These are phyloP conservation scores for Pipistrellus pipistrellus DNA, from an alignment of 2,797 vertebrate species.

Conservation along the genomic window DNA sequence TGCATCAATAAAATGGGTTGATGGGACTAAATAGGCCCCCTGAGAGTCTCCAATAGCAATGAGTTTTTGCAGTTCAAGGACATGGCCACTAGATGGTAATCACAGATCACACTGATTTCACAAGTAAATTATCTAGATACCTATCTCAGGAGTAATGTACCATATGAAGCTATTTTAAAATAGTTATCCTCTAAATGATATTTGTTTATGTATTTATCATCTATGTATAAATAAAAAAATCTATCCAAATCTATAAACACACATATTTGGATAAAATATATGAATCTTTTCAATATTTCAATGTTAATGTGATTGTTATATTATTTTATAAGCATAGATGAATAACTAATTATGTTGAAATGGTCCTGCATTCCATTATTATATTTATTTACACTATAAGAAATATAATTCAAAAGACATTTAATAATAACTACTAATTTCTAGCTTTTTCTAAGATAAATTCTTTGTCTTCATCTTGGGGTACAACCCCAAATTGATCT, in stretches of 20 bases:
- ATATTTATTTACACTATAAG: not conserved
- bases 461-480: not conserved
- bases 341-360: not conserved
- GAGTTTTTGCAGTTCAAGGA: constrained; percentile 68
- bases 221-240: not conserved
- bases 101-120: constrained; percentile 11
- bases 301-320: not conserved
- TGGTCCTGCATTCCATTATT: not conserved
- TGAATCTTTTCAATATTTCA: not conserved
- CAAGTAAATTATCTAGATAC: not conserved
- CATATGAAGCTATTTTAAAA: not conserved
- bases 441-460: constrained; percentile 1
- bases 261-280: not conserved
- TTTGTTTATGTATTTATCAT: not conserved
- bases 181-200: not conserved
- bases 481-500: not conserved
- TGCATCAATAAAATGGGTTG: constrained; percentile 82
- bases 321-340: not conserved
- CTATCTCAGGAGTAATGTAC: not conserved
- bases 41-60: not conserved
- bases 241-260: not conserved
- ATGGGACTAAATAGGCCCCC: not conserved
- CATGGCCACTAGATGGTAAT: constrained; percentile 79
- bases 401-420: constrained; percentile 31
- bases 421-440: not conserved